Base-by-base conservation (phyloP, 2,113 vertebrate species). In the Pseudorasbora parva region DNA sequence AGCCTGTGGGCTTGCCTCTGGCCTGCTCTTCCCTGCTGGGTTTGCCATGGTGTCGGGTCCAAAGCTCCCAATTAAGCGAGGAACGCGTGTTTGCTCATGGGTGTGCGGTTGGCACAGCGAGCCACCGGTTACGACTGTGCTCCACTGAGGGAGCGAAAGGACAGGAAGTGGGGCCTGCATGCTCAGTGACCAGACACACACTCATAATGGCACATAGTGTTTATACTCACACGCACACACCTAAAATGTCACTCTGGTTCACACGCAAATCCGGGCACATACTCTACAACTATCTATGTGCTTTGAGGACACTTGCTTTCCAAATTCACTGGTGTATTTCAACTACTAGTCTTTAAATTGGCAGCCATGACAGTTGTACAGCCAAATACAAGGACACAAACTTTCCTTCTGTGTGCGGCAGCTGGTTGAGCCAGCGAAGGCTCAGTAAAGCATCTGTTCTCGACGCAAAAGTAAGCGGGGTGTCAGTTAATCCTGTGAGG, bases 11-110 rank as follows among this genome's bases (percentile, higher is more conserved):
- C 64, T 69, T 81, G 78, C 62, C 62, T 33, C 59, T 86, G 87
- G 89, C 91, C 84, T 85, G 64, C 80, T 87, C 57, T 54, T 79
- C 23, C 77, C 62, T 41, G 64, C 78, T 56, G 47, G 78, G 54
- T 76, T 62, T 23, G 27, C 69, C 77, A 62, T 69, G 21, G 41
- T 57, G 23, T 27, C 23, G 45, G 75, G 77, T 81, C 83, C 68
- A 74, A 30, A 81, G 68, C 43, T 78, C 43, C 77, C 77, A 81
- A 85, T 85, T 81, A 85, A 78, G 37, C 1, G 0, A 79, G 15
- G n/a, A 72, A 25, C n/a, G 8, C 41, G 30, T 83, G 82, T 83
- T 57, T 47, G 73, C 59, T 71, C 43, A 11, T 51, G 45, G 15
- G 19, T 68, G 78, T 60, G n/a, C 37, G 15, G 33, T 37, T 41